Evolutionary conservation across 92 coral and sea anemone species (phyloP), one percentile per base, ranked within the genome.

Genomic region (Siderastrea siderea): DNA sequence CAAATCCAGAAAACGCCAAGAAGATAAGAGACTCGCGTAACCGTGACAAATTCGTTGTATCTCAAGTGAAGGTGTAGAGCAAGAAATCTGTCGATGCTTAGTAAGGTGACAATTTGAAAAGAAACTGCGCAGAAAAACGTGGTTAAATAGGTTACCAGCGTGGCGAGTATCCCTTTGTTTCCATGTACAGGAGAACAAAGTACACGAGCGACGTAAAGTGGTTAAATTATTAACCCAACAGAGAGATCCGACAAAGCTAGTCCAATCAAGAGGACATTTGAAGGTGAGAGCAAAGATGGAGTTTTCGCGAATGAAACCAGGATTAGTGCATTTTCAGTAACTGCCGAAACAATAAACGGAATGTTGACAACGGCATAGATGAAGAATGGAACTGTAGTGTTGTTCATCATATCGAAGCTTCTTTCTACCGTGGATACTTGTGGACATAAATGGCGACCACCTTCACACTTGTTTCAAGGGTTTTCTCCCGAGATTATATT

Each of bases 191-290:
- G 48, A 8, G 1, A 45, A 15, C 38, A 14, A 38, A 38, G 38
- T 68, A 15, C 48, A 26, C 26, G 11, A 9, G 48, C 11, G 2
- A 68, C 72, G 72, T 68, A 68, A 3, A 68, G 49, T 68, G 72
- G 72, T 7, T 68, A 50, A 68, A 26, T 15, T 8, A 68, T 16
- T 68, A 68, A 26, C 6, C 72, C 72, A 45, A 68, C 72, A 9
- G 38, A 45, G 72, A 68, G 38, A 68, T 68, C 72, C 48, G 72
- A 68, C 72, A 68, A 68, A 68, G 48, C 72, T 38, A 45, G 14
- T 43, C 72, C 72, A 68, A 68, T 38, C 2, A 68, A 45, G 11
- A 68, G 72, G 16, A 61, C 66, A n/a, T 61, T 61, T 61, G 66
- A 61, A 61, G 66, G 4, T 61, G 66, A 61, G 4, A 68, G 72